Base-by-base conservation (phyloP, 2,888 invertebrate genomes). In the Hydriomena furcata region DNA sequence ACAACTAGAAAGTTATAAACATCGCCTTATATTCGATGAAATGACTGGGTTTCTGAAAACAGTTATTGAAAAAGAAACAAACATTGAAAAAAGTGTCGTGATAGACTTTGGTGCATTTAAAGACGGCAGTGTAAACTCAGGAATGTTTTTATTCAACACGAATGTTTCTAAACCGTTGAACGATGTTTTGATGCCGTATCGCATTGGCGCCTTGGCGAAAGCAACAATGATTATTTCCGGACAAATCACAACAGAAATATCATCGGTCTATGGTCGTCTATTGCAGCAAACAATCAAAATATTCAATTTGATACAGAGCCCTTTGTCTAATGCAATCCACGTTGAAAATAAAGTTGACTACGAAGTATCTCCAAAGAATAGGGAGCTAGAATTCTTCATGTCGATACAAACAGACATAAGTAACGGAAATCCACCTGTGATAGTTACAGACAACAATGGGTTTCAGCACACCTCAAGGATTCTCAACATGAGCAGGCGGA, bases 121-220 rank as follows among this genome's bases (percentile, higher is more conserved):
- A 43, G 97, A 97, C 49, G 95, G 96, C 0, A 94, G 95, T 75
- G 94, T 95, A 68, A 95, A 97, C 78, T 97, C 98, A 7, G 99
- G 99, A 0, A 98, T 99, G 7, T 99, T 99, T 79, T 92, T 99
- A 10, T 99, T 99, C 74, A 97, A 98, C 84, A 97, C 96, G 0
- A 95, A 96, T 67, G 92, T 95, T 8, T 92, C 94, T 2, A 97
- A 96, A 53, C 95, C 94, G 20, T 93, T 97, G 68, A 92, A 94
- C 61, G 95, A 97, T 73, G 93, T 96, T 13, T 82, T 96, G 31
- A 92, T 92, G 52, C 94, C 93, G 30, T 96, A 94, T 68, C 91
- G 92, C 57, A 91, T 92, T 3, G 94, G 94, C 56, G 88, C 46
- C 0, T 74, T 72, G 53, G 47, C 66, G 50, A 93, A 93, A 61